Percentiles rank a stretch among this genome's conserved stretches.
phyloP scores from a whole-genome alignment of 2,113 vertebrate species.

The Erpornis zantholeuca region DNA sequence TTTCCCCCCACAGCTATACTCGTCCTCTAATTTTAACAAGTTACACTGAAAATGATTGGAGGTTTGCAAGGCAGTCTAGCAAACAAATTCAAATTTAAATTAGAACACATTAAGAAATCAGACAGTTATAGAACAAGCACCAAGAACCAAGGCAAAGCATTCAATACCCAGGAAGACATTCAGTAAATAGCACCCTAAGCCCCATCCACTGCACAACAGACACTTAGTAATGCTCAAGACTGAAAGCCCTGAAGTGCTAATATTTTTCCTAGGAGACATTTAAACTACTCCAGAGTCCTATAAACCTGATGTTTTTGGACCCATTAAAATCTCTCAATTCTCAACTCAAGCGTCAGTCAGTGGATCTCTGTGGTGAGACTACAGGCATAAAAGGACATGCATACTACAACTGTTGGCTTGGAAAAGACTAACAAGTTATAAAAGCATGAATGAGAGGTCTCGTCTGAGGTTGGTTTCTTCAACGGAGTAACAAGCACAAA shows the following conservation, averaged over 20 bases:
- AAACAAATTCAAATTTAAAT: background rate
- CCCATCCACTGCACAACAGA: background rate
- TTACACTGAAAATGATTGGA: background rate
- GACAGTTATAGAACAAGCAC: background rate
- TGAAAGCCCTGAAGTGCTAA: background rate
- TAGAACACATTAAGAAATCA: background rate
- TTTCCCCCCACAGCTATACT: background rate
- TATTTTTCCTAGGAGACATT: background rate
- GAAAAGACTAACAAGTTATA: background rate
- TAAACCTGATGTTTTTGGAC: background rate
- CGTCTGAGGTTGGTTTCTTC: background rate
- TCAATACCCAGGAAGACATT: background rate
- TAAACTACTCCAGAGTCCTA: background rate
- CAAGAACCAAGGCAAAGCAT: background rate
- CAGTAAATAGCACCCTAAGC: background rate
- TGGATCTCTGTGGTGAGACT: background rate
- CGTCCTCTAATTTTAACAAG: slow-evolving; percentile 1
- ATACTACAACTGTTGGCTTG: background rate
- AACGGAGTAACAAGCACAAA: background rate
- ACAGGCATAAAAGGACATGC: background rate
- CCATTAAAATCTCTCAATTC: background rate
- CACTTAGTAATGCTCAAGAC: background rate
- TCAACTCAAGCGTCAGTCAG: background rate
- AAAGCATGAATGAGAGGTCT: background rate
- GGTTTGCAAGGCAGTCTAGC: background rate